Base-by-base conservation (phyloP, 2,888 invertebrate species). In the Xestoiulus laeticollis region DNA sequence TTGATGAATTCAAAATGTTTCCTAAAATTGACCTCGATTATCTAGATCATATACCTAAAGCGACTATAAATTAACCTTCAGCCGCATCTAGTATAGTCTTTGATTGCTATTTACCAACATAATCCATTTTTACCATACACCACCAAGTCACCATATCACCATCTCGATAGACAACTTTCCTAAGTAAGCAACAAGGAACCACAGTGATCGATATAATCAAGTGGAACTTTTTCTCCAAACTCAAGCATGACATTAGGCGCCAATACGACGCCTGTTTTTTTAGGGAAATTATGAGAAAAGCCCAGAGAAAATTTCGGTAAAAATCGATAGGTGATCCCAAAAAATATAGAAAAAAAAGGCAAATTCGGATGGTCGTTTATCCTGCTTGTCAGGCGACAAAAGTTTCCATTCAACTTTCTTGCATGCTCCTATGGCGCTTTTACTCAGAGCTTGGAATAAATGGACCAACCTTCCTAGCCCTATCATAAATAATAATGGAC, bases 301-400 rank as follows among this genome's bases (percentile, higher is more conserved):
- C 26, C 6, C 68, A 68, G 1, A 8, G 26, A 68, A 8, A 68
- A 68, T 2, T 26, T 68, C 5, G 68, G 26, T 26, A 22, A 68
- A 68, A 68, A 68, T 68, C 68, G 68, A 68, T 68, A 10, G 68
- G 68, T 68, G 68, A 26, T 38, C 38, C 68, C 22, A 22, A 68
- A 68, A 68, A 68, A 53, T 19, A 8, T 12, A 48, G 48, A 48
- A 59, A 59, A 59, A 68, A 26, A 68, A 26, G 26, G 6, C 68
- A 26, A 68, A 68, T 68, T 68, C 68, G 68, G 68, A n/a, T 68
- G 26, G 68, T 68, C 68, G 68, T 68, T 68, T 68, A 68, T 68
- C 68, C 68, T 26, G 68, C n/a, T 68, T 68, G 68, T 68, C 68
- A 68, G 68, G 26, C 26, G 68, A 68, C 68, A 68, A 68, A 68